Evolutionary conservation across 1,140 invertebrate species (phyloP), one percentile per base, ranked within the genome.

Genomic region (Drosophila nikananu): DNA sequence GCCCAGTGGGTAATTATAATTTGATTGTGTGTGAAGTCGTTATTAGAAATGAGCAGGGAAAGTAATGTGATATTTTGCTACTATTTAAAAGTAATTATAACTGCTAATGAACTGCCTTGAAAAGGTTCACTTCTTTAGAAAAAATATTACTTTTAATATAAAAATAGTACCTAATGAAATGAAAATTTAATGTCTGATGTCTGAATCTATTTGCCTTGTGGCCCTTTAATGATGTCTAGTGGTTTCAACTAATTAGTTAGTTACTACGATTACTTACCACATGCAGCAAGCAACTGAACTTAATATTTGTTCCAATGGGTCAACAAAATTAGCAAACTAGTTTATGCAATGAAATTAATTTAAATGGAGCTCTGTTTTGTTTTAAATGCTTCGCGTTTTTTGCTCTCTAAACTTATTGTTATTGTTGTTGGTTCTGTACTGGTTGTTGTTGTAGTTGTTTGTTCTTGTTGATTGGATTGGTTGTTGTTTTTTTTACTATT

Each of bases 191-290:
- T 37, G 19, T 32, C 17, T 58, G 12, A 19, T 13, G 10, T n/a
- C 19, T 58, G 17, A 8, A 59, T 2, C 39, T 44, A 30, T 59
- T 27, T n/a, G 17, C 35, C 27, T 23, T 55, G 21, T 27, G 10
- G n/a, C n/a, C 17, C 27, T 51, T 25, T 21, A 52, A 35, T 21
- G 10, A 9, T 55, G 52, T 37, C 30, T 57, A 35, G 67, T 72
- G 67, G 15, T 13, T 60, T 42, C 0, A 17, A 61, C 67, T 73
- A 60, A 19, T 51, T 61, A 42, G 59, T 30, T 64, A 42, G 21
- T 25, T 42, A 58, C 41, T 58, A 52, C 17, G 30, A 66, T 87
- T 91, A 91, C 89, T 90, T 89, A 89, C 86, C 86, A 52, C 81
- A 81, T 81, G 78, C 78, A 87, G 80, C 77, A 75, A 63, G 58